Base-by-base conservation (phyloP, 37 sponge, comb jelly and placozoan genomes). In the Aplysina aerophoba region DNA sequence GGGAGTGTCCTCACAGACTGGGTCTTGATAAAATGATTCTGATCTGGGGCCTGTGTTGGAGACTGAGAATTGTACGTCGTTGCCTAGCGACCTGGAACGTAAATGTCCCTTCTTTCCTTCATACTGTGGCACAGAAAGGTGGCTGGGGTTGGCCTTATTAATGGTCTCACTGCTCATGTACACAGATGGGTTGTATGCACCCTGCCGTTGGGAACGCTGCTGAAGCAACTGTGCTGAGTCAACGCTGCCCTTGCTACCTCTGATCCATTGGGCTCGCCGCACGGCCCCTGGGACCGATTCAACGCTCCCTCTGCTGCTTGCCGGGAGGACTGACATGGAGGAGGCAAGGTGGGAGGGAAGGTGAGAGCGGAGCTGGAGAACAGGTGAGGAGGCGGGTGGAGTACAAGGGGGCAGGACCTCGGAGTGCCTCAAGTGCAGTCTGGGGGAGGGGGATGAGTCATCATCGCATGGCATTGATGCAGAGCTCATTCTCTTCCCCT, bases 401-500 rank as follows among this genome's bases (percentile, higher is more conserved):
- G 35, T 28, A 71, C 66, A 19, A 33, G 30, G 73, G 30, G 15
- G 19, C 41, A 30, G 25, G 79, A 15, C 4, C 6, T 44, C 71
- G 1, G 71, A 69, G 19, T 30, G 19, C 34, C 33, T n/a, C 17
- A 17, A 1, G 27, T 12, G 13, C 2, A 14, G 63, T 14, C 5
- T 62, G 50, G 50, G 50, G 8, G 50, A 44, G 50, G 50, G 50
- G 4, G 71, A 69, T n/a, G 34, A 3, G 19, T 69, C 71, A 6
- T 69, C 71, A 3, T 69, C 71, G 59, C 67, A 83, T 40, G 89
- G 84, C 58, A 81, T 14, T 33, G 89, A 84, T 41, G 80, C 85
- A 0, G 67, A 38, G 35, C 89, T 78, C 22, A 41, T 37, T n/a
- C 86, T 20, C 31, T 58, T 37, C 24, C 63, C 58, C 1, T 64